Percentiles rank a stretch among this genome's conserved stretches.
Evolutionary conservation across 2,113 vertebrate species (phyloP).

Genomic region (Tyto alba): DNA sequence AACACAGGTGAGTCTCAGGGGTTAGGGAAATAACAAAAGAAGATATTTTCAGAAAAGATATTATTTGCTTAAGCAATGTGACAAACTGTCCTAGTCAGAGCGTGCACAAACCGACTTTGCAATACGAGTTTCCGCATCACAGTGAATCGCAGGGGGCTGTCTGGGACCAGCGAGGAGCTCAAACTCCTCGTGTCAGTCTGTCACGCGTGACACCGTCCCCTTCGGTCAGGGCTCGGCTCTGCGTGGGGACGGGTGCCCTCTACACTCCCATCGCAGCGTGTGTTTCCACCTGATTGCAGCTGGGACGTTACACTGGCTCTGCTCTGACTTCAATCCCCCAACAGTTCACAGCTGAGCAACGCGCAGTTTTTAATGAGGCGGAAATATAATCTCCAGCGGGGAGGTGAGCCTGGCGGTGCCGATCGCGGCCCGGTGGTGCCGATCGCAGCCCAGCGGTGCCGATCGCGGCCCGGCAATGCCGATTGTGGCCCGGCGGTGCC

Average conservation of each 20-base stretch:
- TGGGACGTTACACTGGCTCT: background rate
- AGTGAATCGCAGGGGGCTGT: background rate
- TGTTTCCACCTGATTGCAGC: background rate
- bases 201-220: background rate
- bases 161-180: background rate
- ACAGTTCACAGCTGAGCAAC: background rate
- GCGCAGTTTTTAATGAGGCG: background rate
- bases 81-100: background rate
- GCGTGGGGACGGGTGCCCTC: background rate
- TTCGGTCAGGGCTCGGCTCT: background rate
- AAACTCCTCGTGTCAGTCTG: background rate
- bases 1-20: background rate
- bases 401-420: background rate
- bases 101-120: background rate
- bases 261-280: background rate
- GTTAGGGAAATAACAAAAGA: background rate
- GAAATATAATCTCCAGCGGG: background rate
- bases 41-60: background rate
- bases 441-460: fast-evolving
- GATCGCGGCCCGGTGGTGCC: background rate
- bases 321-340: background rate
- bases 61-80: background rate
- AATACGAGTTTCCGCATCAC: background rate
- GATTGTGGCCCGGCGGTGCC: background rate
- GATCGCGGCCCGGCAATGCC: too few species aligned